Evolutionary conservation across 2,888 invertebrate genomes (phyloP).

Genomic region (Lepidonotus clava): DNA sequence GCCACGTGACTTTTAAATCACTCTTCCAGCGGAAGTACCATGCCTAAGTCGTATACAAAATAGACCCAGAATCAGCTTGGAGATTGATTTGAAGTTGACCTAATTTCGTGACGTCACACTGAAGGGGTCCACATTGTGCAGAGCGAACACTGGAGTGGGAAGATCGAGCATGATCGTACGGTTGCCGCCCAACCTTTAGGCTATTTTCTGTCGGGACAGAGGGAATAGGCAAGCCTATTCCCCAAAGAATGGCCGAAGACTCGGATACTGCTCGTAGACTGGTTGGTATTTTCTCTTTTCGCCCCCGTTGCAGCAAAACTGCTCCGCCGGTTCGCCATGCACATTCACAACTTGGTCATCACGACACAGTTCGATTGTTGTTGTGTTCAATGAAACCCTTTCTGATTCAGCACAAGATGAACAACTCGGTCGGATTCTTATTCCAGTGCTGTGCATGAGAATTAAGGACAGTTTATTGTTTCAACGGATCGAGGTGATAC

Average conservation of each 20-base stretch:
- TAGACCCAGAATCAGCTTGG: background rate
- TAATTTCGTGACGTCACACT: conserved; percentile 41
- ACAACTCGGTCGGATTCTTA: too few relatives aligned
- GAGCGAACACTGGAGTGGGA: background rate
- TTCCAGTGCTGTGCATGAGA: too few relatives aligned
- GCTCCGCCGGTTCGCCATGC: background rate
- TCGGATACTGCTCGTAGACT: conserved; percentile 70
- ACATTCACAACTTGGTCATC: too few relatives aligned
- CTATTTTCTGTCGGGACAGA: conserved; percentile 12
- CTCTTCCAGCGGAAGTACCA: background rate
- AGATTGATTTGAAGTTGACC: conserved; percentile 6
- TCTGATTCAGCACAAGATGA: too few relatives aligned
- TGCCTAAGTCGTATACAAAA: background rate
- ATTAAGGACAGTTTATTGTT: too few relatives aligned
- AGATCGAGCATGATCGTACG: background rate
- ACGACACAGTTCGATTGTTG: background rate
- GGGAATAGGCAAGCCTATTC: background rate
- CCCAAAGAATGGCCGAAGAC: conserved; percentile 55
- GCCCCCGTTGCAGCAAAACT: background rate
- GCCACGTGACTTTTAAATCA: background rate
- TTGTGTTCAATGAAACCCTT: too few relatives aligned
- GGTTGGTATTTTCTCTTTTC: conserved; percentile 69
- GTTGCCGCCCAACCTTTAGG: background rate
- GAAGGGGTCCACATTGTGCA: conserved; percentile 10
- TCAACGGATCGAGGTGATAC: too few relatives aligned